Evolutionary conservation across 1,140 invertebrate species (phyloP).

Genomic region (Danaus plexippus): DNA sequence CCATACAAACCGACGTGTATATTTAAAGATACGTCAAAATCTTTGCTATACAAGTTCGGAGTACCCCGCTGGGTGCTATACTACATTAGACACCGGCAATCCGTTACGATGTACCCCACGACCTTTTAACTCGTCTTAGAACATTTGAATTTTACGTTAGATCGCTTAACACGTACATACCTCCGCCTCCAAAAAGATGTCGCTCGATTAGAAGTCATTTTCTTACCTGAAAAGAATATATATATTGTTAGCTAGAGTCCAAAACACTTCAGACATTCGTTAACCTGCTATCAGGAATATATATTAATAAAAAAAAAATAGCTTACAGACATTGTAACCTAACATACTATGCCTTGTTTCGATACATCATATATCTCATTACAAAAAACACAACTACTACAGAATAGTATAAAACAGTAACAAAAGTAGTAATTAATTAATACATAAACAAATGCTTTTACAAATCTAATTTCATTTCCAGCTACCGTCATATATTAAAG

Average conservation of each 20-base stretch:
- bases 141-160: slow-evolving; percentile 34
- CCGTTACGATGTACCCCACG: slow-evolving; percentile 34
- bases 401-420: too few species aligned
- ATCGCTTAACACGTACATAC: slow-evolving; percentile 39
- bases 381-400: too few species aligned
- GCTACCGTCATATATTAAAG: background rate
- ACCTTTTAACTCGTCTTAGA: slow-evolving; percentile 28
- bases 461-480: slow-evolving; percentile 2
- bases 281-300: slow-evolving; percentile 2
- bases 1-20: slow-evolving; percentile 20
- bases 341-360: too few species aligned
- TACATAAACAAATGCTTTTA: background rate
- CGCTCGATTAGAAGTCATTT: slow-evolving; percentile 60
- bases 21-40: slow-evolving; percentile 35
- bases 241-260: background rate
- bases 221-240: slow-evolving; percentile 63
- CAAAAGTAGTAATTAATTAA: too few species aligned
- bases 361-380: too few species aligned
- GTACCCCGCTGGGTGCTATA: slow-evolving; percentile 10
- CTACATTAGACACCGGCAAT: slow-evolving; percentile 16
- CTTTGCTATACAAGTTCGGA: slow-evolving; percentile 33
- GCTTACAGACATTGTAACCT: too few species aligned
- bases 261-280: background rate
- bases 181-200: slow-evolving; percentile 43
- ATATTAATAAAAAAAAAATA: slow-evolving; percentile 6